phyloP scores from a whole-genome alignment of 1,140 invertebrate genomes.

The Cryptotermes secundus region DNA sequence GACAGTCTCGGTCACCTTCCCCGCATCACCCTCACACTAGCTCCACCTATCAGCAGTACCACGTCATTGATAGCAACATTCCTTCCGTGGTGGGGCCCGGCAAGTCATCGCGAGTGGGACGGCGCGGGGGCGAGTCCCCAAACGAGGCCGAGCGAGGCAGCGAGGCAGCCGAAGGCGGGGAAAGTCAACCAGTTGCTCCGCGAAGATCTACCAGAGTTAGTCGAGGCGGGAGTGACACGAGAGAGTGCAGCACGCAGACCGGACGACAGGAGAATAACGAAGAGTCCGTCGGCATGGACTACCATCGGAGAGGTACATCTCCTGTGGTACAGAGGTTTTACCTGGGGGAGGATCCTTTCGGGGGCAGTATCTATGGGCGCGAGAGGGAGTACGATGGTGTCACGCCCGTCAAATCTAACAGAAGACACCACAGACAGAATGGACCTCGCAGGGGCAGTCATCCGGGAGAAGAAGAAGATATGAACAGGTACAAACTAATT shows the following conservation, averaged over 20 bases:
- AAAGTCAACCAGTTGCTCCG: conserved; percentile 38
- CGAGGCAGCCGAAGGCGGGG: conserved; percentile 38
- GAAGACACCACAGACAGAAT: conserved; percentile 31
- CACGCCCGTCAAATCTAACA: conserved; percentile 50
- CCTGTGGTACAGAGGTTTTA: conserved; percentile 68
- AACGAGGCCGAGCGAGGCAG: conserved; percentile 39
- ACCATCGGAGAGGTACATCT: conserved; percentile 42
- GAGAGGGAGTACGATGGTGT: conserved; percentile 73
- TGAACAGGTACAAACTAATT: conserved; percentile 29
- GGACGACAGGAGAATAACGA: no score
- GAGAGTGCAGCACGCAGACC: not conserved
- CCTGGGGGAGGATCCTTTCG: conserved; percentile 78
- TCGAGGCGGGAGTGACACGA: not conserved
- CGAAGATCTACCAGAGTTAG: conserved; percentile 37
- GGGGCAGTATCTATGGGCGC: conserved; percentile 73
- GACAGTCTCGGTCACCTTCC: conserved; percentile 52
- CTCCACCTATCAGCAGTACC: conserved; percentile 60
- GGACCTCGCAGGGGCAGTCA: conserved; percentile 31
- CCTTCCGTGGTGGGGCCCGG: not conserved
- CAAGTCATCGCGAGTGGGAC: conserved; percentile 30
- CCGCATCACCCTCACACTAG: conserved; percentile 26
- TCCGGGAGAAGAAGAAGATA: conserved; percentile 31
- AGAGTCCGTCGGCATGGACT: not conserved
- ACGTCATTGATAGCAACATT: conserved; percentile 54
- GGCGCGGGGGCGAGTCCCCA: conserved; percentile 35